phyloP scores from a whole-genome alignment of 2,888 invertebrate genomes.

The Monochamus alternatus region DNA sequence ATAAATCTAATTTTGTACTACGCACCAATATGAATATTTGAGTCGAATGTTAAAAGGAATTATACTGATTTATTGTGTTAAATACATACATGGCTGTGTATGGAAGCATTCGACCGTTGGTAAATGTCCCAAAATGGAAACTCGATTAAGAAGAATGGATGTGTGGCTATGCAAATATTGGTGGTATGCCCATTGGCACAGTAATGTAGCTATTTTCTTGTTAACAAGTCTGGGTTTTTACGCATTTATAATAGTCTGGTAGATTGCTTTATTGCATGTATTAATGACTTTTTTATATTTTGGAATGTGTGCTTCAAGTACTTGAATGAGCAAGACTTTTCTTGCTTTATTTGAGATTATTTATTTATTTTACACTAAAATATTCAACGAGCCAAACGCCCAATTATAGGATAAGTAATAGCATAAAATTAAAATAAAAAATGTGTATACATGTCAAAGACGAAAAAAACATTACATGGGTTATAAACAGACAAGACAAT shows the following conservation, averaged over 20 bases:
- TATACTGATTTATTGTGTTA: slow-evolving; percentile 5
- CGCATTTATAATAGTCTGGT: not conserved
- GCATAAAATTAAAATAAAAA: too few relatives aligned
- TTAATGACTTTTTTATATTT: too few relatives aligned
- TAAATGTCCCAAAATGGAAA: not conserved
- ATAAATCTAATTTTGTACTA: slow-evolving; percentile 6
- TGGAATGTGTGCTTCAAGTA: too few relatives aligned
- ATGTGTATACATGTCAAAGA: too few relatives aligned
- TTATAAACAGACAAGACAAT: too few relatives aligned
- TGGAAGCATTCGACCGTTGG: slow-evolving; percentile 8
- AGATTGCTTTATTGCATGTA: too few relatives aligned
- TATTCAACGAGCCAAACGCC: too few relatives aligned
- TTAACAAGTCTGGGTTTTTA: not conserved
- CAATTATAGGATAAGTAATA: too few relatives aligned
- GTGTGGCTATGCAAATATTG: not conserved
- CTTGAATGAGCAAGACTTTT: too few relatives aligned
- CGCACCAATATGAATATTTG: not conserved
- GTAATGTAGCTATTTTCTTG: not conserved
- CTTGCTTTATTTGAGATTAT: too few relatives aligned
- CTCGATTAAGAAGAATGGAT: slow-evolving; percentile 1
- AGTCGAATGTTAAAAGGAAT: not conserved
- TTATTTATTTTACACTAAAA: too few relatives aligned
- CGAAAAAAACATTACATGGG: too few relatives aligned
- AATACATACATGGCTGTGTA: not conserved
- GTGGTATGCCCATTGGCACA: not conserved